Conservation (phyloP, 2,797 vertebrate species). For the Darevskia mixta region DNA sequence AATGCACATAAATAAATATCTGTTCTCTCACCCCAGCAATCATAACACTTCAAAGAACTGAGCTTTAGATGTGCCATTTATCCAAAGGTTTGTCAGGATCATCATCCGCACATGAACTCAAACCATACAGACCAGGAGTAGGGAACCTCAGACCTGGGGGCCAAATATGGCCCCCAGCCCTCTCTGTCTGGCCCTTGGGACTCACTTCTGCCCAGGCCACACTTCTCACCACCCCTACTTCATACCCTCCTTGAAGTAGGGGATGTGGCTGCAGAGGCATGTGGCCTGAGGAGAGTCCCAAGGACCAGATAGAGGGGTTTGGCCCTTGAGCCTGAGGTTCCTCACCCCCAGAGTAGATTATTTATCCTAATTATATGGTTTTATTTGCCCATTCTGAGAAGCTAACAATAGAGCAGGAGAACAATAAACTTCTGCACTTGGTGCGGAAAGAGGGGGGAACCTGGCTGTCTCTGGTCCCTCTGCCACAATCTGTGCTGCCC, state of each 20-base stretch:
- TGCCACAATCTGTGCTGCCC: background rate
- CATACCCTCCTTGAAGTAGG: too few relatives aligned
- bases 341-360: background rate
- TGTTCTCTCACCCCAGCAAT: background rate
- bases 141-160: too few relatives aligned
- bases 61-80: background rate
- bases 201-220: too few relatives aligned
- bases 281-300: too few relatives aligned
- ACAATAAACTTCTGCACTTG: background rate
- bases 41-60: background rate
- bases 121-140: background rate
- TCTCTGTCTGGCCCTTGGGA: too few relatives aligned
- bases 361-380: background rate
- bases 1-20: background rate
- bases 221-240: too few relatives aligned
- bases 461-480: background rate
- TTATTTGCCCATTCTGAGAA: background rate
- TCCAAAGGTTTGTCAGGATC: background rate
- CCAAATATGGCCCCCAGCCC: too few relatives aligned
- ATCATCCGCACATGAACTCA: background rate
- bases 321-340: background rate
- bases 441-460: background rate
- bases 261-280: too few relatives aligned
- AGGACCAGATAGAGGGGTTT: background rate
- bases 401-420: background rate